Percentiles rank a stretch among this genome's conserved stretches.
These are phyloP conservation scores for Bhutanitis thaidina DNA, from an alignment of 2,888 invertebrate genomes.

Conservation along the genomic window DNA sequence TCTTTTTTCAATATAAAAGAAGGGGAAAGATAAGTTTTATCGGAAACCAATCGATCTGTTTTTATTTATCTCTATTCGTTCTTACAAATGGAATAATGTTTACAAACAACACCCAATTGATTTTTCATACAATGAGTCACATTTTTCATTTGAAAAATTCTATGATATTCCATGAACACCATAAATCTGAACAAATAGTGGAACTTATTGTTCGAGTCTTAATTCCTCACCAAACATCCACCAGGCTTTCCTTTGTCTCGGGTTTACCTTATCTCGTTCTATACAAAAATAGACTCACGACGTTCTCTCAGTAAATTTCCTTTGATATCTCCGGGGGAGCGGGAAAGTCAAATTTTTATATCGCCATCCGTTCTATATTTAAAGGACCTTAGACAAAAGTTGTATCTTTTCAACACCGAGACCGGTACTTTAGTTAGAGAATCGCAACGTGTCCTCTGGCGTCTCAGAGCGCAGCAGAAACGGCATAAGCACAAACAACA, in stretches of 20 bases:
- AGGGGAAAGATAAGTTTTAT: slow-evolving; percentile 12
- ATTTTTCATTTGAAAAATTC: slow-evolving; percentile 33
- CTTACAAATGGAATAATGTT: not conserved
- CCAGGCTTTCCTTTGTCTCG: slow-evolving; percentile 38
- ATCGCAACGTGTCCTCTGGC: slow-evolving; percentile 56
- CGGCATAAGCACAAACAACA: slow-evolving; percentile 57
- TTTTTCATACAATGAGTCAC: not conserved
- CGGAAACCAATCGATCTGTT: not conserved
- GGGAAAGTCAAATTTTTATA: slow-evolving; percentile 14
- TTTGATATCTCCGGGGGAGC: not conserved
- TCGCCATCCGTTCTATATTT: slow-evolving; percentile 49
- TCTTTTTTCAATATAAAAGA: slow-evolving; percentile 7
- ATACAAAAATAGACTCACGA: slow-evolving; percentile 22
- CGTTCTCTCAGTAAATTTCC: slow-evolving; percentile 6
- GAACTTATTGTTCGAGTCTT: slow-evolving; percentile 16
- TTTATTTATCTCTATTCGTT: not conserved
- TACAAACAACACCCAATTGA: not conserved
- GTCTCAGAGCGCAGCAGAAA: slow-evolving; percentile 56
- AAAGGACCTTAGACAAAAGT: slow-evolving; percentile 68
- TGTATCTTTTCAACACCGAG: slow-evolving; percentile 64
- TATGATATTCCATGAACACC: slow-evolving; percentile 36
- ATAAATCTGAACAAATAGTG: slow-evolving; percentile 18
- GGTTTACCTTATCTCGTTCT: slow-evolving; percentile 32
- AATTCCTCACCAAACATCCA: slow-evolving; percentile 41
- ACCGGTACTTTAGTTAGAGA: slow-evolving; percentile 63